These are phyloP conservation scores for Phenacoccus solenopsis DNA, from an alignment of 1,140 invertebrate species.

Conservation along the genomic window DNA sequence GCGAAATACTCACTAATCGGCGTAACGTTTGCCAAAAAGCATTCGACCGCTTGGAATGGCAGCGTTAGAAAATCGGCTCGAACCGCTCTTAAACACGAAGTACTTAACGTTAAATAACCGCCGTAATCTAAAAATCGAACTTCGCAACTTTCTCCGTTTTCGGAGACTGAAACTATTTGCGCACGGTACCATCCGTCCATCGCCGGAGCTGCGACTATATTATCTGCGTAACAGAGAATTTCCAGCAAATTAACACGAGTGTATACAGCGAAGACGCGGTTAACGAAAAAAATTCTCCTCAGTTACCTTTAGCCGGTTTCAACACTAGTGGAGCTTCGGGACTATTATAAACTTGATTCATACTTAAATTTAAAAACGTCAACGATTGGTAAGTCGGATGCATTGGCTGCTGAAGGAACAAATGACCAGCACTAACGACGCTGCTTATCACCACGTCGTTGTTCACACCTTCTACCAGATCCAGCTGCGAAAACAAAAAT, in stretches of 20 bases:
- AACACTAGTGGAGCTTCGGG: constrained; percentile 50
- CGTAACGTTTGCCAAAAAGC: constrained; percentile 75
- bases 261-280: background rate
- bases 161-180: constrained; percentile 57
- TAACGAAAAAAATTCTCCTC: background rate
- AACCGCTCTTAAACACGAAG: constrained; percentile 67
- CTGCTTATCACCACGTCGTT: constrained; percentile 81
- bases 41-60: constrained; percentile 93
- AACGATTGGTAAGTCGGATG: constrained; percentile 80
- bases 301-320: constrained; percentile 45
- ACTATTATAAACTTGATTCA: constrained; percentile 50
- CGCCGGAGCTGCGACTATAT: constrained; percentile 75
- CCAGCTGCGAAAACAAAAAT: constrained; percentile 19
- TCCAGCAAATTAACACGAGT: background rate
- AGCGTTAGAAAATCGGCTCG: constrained; percentile 80
- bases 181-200: constrained; percentile 79
- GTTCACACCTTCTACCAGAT: constrained; percentile 50
- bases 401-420: constrained; percentile 86
- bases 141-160: constrained; percentile 53
- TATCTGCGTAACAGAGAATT: constrained; percentile 46
- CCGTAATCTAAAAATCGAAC: constrained; percentile 89
- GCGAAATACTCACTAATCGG: constrained; percentile 41
- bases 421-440: constrained; percentile 66
- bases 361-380: constrained; percentile 56
- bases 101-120: constrained; percentile 68